These are phyloP conservation scores for Carettochelys insculpta DNA, from an alignment of 2,113 vertebrate genomes.

Conservation along the genomic window DNA sequence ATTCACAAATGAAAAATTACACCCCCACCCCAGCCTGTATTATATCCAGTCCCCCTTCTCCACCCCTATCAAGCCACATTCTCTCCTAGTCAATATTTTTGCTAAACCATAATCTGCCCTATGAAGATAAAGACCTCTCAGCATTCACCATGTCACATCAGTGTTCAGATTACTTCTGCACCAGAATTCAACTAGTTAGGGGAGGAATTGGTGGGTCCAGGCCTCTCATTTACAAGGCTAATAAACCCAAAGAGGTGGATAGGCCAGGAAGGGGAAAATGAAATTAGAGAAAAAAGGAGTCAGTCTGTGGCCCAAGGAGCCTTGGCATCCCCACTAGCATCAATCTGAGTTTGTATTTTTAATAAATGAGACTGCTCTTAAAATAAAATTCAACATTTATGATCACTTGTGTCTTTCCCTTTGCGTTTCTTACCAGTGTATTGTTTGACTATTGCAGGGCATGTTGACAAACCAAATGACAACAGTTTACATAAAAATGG, in stretches of 20 bases:
- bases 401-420: slow-evolving; percentile 34
- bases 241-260: neutral
- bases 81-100: neutral
- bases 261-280: neutral
- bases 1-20: neutral
- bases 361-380: slow-evolving; percentile 75
- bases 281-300: neutral
- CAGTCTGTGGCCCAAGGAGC: slow-evolving; percentile 21
- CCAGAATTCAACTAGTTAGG: neutral
- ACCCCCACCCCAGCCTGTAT: neutral
- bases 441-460: neutral
- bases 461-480: neutral
- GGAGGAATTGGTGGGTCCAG: neutral
- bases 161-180: neutral
- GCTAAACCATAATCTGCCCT: neutral
- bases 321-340: slow-evolving; percentile 64
- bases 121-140: neutral
- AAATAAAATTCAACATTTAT: slow-evolving; percentile 78
- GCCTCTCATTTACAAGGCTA: neutral
- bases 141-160: neutral
- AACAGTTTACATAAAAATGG: neutral
- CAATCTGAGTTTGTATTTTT: slow-evolving; percentile 63
- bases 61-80: neutral
- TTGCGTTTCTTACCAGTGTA: neutral
- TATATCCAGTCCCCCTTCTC: neutral